phyloP scores from a whole-genome alignment of 2,888 invertebrate genomes.

The Marasmarcha lunaedactyla region DNA sequence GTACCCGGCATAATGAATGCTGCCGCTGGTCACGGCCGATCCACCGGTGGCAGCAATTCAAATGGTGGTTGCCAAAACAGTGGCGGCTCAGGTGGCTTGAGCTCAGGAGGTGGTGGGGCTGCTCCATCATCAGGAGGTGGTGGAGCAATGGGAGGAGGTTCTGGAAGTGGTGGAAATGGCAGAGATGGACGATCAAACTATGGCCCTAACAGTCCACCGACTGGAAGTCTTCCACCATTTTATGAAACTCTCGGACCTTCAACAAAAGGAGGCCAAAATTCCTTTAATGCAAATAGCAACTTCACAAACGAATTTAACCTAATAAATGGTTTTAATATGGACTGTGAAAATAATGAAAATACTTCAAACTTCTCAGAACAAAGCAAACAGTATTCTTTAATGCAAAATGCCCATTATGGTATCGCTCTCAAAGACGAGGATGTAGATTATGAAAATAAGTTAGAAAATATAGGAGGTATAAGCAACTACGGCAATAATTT shows the following conservation, averaged over 20 bases:
- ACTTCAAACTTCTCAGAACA: conserved; percentile 59
- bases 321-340: conserved; percentile 79
- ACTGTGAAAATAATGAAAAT: conserved; percentile 79
- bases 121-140: conserved; percentile 73
- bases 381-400: conserved; percentile 81
- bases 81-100: conserved; percentile 62
- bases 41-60: conserved; percentile 69
- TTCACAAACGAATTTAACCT: conserved; percentile 77
- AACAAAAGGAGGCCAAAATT: conserved; percentile 80
- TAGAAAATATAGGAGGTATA: conserved; percentile 75
- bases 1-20: conserved; percentile 76
- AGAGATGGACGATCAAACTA: conserved; percentile 88
- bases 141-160: conserved; percentile 74
- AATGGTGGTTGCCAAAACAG: conserved; percentile 63
- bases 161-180: conserved; percentile 82
- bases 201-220: conserved; percentile 89
- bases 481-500: conserved; percentile 74
- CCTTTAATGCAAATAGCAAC: conserved; percentile 76
- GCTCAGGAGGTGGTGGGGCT: conserved; percentile 65
- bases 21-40: conserved; percentile 85
- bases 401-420: conserved; percentile 85
- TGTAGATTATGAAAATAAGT: conserved; percentile 81
- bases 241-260: conserved; percentile 80
- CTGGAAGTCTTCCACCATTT: conserved; percentile 89
- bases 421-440: conserved; percentile 84